Base-by-base conservation (phyloP, 2,888 invertebrate species). In the Blera fallax region DNA sequence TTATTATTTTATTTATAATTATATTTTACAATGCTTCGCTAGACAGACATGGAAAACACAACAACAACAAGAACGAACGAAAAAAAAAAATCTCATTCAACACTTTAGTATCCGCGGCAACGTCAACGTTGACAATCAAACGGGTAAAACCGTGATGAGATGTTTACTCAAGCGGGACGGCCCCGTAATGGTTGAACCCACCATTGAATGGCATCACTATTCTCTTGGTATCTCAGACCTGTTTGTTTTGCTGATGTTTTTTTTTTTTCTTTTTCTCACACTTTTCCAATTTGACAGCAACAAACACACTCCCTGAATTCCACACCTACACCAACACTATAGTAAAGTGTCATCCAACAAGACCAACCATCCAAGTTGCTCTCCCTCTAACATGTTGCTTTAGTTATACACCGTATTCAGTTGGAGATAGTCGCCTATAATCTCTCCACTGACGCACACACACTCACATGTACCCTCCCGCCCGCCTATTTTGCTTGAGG, bases 161-260 rank as follows among this genome's bases (percentile, higher is more conserved):
- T 90, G 91, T 89, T 91, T 89, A 90, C 89, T 91, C 90, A 90
- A 90, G 91, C 91, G 89, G 89, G 88, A 90, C 91, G 88, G 88
- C 89, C 85, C 90, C 87, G 89, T 89, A 89, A 89, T 91, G 89
- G 89, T 89, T 89, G 89, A 89, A 89, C 88, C 89, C 89, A 88
- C 89, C 67, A 79, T 80, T 74, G 76, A 79, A 72, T 76, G 45
- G 58, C 72, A 73, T 14, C 70, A 79, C 69, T 58, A 81, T 81
- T 87, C 81, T 77, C 67, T 78, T 62, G 52, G 32, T 78, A 81
- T 78, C 65, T 56, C 58, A 74, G 69, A 79, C 74, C 70, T 83
- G 81, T 82, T 84, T 84, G 77, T 80, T 87, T 83, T 77, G 43
- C 65, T 72, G 58, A 27, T 64, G 50, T 14, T 58, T 78, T 18